Evolutionary conservation across 2,888 invertebrate genomes (phyloP), one percentile per base, ranked within the genome.

Genomic region (Cheilosia vulpina): DNA sequence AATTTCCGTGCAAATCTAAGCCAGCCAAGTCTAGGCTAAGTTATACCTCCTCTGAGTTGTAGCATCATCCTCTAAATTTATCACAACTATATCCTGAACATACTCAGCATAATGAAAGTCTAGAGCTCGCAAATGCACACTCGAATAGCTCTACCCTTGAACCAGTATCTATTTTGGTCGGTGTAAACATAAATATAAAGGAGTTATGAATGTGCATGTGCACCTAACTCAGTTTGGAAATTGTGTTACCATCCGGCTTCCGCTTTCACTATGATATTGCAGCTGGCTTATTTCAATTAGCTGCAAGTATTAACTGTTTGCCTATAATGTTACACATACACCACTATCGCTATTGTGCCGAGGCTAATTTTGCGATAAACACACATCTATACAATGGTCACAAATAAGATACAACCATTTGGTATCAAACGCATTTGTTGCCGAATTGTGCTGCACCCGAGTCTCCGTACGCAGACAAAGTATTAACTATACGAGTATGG

Each of bases 281-380:
- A 68, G 52, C 55, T 13, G 78, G 82, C 68, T 83, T 78, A 83
- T 83, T 83, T 78, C 78, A 83, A 83, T 83, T 83, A 83, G 62
- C 62, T 73, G 13, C 78, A 71, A 72, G 77, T 68, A 82, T 65
- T 82, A 47, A 78, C 63, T 73, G 57, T 34, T 62, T 13, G 65
- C 41, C 41, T 38, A 6, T 41, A 41, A 53, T 7, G 9, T 38
- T 27, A 21, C 17, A 38, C 31, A 9, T 11, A 3, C 31, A 31
- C 31, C 4, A 38, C 34, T 4, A 38, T 38, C 4, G 11, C 11
- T 9, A 13, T 0, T 11, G 19, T 24, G 31, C 19, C 38, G 31
- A 43, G 41, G 17, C 53, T 34, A 5, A 50, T 34, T 19, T 41
- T n/a, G 58, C 65, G 17, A 21, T 24, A 9, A 2, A 34, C 31